Evolutionary conservation across 2,797 vertebrate genomes (phyloP), one percentile per base, ranked within the genome.

Genomic region (Lepus townsendii): DNA sequence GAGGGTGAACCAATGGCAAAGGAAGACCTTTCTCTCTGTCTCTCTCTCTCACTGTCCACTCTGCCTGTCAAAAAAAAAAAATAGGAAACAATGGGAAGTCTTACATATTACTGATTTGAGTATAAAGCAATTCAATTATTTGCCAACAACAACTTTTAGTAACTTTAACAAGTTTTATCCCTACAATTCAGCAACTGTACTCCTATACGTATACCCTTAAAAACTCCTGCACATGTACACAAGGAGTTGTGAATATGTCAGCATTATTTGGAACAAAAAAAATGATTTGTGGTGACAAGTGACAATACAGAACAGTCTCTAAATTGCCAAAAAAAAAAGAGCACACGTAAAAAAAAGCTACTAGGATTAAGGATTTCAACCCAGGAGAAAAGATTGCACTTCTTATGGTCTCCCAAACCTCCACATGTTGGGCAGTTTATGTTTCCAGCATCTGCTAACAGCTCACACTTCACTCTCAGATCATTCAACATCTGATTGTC

Each of bases 231-330:
- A 30, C 8, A 16, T 7, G 1, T 62, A 68, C 20, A 80, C 16
- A 68, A 86, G 38, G 75, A 76, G 27, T 54, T 9, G 50, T 13
- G 20, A 83, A 75, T 75, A 75, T n/a, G 30, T n/a, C 50, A 92
- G 24, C 16, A 72, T 30, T 77, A 82, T 38, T 47, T 38, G 54
- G 83, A 94, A 79, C 11, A 69, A 78, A 76, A 88, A 93, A 92
- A 77, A 62, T 22, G 20, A 24, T 60, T 83, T 86, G 4, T 63
- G 27, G 3, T 88, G 62, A 80, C 71, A 68, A 69, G 8, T 65
- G 54, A 83, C 32, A 66, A 89, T 83, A 42, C 72, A 76, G 0
- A 32, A 57, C 11, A 69, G 54, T 82, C n/a, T 68, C 66, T 60
- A 83, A 89, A 75, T 30, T 80, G 7, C 54, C 42, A 42, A 42